Evolutionary conservation across 2,797 vertebrate species (phyloP), one percentile per base, ranked within the genome.

Genomic region (Vireo griseus): DNA sequence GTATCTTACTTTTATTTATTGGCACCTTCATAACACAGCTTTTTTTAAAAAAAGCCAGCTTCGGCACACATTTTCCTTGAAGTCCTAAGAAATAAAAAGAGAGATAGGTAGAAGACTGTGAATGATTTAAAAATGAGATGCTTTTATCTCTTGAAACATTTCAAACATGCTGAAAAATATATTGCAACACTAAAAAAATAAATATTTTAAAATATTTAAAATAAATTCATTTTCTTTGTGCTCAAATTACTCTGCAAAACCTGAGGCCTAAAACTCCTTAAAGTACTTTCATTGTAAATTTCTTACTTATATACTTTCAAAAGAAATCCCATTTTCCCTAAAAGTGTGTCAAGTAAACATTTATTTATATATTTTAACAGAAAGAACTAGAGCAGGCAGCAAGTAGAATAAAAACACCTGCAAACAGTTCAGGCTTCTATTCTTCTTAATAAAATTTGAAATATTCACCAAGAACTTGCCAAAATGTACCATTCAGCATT

Each of bases 31-130:
- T 45, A 82, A 45, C 4, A 21, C 11, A 42, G 11, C 33, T 95
- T 92, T 97, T 95, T 87, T 90, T n/a, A n/a, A n/a, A 91, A 93
- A 86, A 91, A 73, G 26, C 51, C 72, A 85, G 21, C 22, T 69
- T 82, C 51, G 90, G 33, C 9, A 24, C 44, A 69, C n/a, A 25
- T 13, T 84, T 86, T 78, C 9, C 69, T 81, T 69, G 45, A 62
- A 57, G 35, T 35, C 62, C 47, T 48, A 16, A 15, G 6, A 40
- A 39, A 35, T 25, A 50, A 33, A 66, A 39, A 62, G 37, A 31
- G 16, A 40, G 2, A 4, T 31, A 67, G n/a, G 33, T 57, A 92
- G 22, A 85, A 66, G 28, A 71, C 76, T 58, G 57, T 76, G 77
- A 85, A 85, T 94, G 52, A 91, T 95, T 95, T 92, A 79, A 85